Evolutionary conservation across 2,888 invertebrate genomes (phyloP).

Genomic region (Dexiosoma caninum): DNA sequence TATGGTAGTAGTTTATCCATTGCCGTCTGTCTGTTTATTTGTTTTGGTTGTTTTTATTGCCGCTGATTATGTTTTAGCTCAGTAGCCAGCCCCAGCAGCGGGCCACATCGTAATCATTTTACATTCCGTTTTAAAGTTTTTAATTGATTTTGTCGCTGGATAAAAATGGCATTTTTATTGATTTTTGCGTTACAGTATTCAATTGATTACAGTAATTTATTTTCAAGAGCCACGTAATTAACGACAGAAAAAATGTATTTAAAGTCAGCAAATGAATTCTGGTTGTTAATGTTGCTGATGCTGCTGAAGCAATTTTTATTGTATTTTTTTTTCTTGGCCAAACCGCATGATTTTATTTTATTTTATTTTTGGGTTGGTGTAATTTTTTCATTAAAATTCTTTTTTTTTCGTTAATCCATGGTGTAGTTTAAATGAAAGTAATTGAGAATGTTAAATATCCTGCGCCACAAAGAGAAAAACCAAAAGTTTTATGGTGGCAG

Average conservation of each 20-base stretch:
- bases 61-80: conserved; percentile 38
- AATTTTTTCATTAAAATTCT: not conserved
- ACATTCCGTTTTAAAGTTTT: conserved; percentile 53
- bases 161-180: conserved; percentile 51
- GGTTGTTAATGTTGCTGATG: not conserved
- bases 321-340: conserved; percentile 7
- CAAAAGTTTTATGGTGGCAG: too few relatives aligned
- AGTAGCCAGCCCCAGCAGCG: not conserved
- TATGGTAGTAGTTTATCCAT: not conserved
- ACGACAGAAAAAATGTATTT: conserved; percentile 27
- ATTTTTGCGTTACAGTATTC: conserved; percentile 52
- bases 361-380: too few relatives aligned
- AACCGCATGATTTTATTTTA: conserved; percentile 35
- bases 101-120: conserved; percentile 35
- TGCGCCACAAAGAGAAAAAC: not conserved
- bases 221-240: conserved; percentile 59
- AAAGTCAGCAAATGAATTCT: conserved; percentile 35
- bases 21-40: conserved; percentile 8
- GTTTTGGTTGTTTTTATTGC: conserved; percentile 22
- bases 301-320: conserved; percentile 15
- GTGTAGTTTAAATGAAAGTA: conserved; percentile 4
- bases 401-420: not conserved
- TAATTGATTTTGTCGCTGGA: conserved; percentile 61
- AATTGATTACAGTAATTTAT: conserved; percentile 63
- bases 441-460: not conserved